Evolutionary conservation across 2,888 invertebrate species (phyloP), one percentile per base, ranked within the genome.

Genomic region (Eristalis arbustorum): DNA sequence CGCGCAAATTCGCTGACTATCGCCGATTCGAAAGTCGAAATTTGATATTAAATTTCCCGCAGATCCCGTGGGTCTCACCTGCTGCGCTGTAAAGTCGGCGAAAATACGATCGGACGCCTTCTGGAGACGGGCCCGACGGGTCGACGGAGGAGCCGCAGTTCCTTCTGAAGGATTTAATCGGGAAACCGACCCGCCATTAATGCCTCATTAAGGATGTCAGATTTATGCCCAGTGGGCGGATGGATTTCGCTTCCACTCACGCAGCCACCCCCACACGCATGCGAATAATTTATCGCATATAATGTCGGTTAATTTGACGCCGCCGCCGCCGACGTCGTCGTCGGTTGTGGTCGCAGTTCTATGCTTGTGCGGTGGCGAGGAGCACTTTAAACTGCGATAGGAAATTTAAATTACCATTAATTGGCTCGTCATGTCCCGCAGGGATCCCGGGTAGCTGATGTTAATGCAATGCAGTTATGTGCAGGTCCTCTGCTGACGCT

Each of bases 331-430:
- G 59, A 8, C 42, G 25, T 62, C 37, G 64, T 56, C 18, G n/a
- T 66, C 59, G 31, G 18, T 34, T n/a, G 61, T 13, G 31, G 61
- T 14, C 10, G n/a, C 23, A n/a, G 23, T 3, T 57, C 0, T 63
- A n/a, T 13, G n/a, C 11, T n/a, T n/a, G 11, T 66, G 61, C n/a
- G 42, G 69, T 22, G 42, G 69, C 64, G 57, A 42, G 22, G 69
- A 79, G 61, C 71, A 74, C 74, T 84, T 79, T 71, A 79, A 71
- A 61, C 59, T 67, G 72, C 63, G 57, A 56, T 57, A 73, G 78
- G 56, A 77, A 71, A 77, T 81, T 77, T 81, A 76, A 76, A 85
- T 81, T 77, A 76, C 66, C 81, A 81, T 81, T 66, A 77, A 77
- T 73, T 73, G 76, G 76, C 63, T 62, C 61, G 49, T 69, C 81